Percentiles rank a stretch among this genome's conserved stretches.
Evolutionary conservation across 2,797 vertebrate species (phyloP).

Genomic region (Labeo calbasu): DNA sequence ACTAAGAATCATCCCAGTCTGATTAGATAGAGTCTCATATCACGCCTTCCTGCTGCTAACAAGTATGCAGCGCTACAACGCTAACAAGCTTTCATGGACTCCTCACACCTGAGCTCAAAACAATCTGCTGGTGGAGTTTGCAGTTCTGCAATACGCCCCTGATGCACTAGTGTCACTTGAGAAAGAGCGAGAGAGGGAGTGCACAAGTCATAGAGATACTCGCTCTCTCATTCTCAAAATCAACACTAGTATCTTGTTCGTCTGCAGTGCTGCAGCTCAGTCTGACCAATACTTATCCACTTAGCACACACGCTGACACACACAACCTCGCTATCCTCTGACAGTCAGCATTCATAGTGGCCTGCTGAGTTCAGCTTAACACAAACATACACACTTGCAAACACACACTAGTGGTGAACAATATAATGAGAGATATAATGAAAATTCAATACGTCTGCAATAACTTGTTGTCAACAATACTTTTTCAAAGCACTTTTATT

Average conservation of each 20-base stretch:
- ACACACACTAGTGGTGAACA: neutral
- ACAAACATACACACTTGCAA: neutral
- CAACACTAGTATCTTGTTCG: neutral
- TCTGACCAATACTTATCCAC: neutral
- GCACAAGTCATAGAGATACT: neutral
- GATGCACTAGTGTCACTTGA: neutral
- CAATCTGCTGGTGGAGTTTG: conserved; percentile 22
- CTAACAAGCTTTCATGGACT: conserved; percentile 12
- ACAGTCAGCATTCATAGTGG: conserved; percentile 35
- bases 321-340: neutral
- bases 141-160: neutral
- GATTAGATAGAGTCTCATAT: neutral
- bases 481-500: neutral
- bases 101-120: conserved; percentile 1
- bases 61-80: neutral
- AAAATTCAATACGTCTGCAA: neutral
- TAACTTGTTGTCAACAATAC: neutral
- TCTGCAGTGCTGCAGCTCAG: conserved; percentile 5
- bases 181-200: neutral
- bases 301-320: neutral
- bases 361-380: conserved; percentile 5
- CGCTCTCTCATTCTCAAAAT: neutral
- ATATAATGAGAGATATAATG: neutral
- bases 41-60: neutral
- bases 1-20: neutral